phyloP scores from a whole-genome alignment of 1,140 invertebrate species.

The Drosophila pachea region DNA sequence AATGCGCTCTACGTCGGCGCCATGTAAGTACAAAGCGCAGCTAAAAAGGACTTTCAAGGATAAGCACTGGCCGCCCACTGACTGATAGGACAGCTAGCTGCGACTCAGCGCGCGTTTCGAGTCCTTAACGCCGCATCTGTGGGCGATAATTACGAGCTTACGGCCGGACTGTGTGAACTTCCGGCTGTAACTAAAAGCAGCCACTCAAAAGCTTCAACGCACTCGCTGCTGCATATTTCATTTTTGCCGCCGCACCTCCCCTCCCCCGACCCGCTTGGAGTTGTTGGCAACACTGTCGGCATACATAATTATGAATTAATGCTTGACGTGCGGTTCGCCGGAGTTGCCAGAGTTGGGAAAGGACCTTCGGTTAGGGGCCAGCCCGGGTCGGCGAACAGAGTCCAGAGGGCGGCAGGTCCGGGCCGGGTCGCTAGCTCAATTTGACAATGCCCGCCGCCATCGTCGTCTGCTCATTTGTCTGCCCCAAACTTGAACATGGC shows the following conservation, averaged over 20 bases:
- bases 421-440: conserved; percentile 36
- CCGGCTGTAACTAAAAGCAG: conserved; percentile 9
- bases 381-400: background rate
- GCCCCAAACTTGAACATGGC: conserved; percentile 65
- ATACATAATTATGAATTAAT: conserved; percentile 79
- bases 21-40: conserved; percentile 85
- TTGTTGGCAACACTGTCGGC: conserved; percentile 68
- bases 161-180: conserved; percentile 48
- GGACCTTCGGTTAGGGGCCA: background rate
- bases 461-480: conserved; percentile 72
- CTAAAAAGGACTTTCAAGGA: conserved; percentile 3
- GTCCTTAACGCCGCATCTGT: conserved; percentile 1
- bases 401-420: background rate
- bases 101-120: background rate
- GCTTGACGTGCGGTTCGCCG: conserved; percentile 40
- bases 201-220: conserved; percentile 43
- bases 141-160: conserved; percentile 66
- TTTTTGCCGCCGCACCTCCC: conserved; percentile 30
- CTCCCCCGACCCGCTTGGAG: conserved; percentile 11
- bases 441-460: conserved; percentile 59
- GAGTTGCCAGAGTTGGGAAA: background rate
- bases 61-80: conserved; percentile 9
- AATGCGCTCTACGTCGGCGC: conserved; percentile 91
- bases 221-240: conserved; percentile 69
- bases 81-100: conserved; percentile 1